Percentiles rank a stretch among this genome's conserved stretches.
Evolutionary conservation across 2,113 vertebrate species (phyloP).

Genomic region (Elgaria multicarinata): DNA sequence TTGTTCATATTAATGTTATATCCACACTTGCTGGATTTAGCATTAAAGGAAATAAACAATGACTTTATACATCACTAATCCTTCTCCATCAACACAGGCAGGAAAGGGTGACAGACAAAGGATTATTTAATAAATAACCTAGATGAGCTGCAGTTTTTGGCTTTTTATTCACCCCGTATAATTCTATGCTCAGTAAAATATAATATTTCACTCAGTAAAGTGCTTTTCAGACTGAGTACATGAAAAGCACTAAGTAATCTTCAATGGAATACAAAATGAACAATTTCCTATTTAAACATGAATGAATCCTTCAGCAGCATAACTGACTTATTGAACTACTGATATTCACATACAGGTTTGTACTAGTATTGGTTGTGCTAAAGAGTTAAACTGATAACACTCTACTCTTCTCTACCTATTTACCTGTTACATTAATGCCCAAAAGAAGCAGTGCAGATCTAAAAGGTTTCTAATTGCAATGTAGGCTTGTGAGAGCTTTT

Average conservation of each 20-base stretch:
- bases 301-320: conserved; percentile 64
- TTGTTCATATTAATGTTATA: conserved; percentile 30
- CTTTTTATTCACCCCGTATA: conserved; percentile 66
- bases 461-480: conserved; percentile 3
- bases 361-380: neutral
- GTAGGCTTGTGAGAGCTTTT: neutral
- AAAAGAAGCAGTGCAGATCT: conserved; percentile 27
- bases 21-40: conserved; percentile 39
- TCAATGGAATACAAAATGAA: conserved; percentile 55
- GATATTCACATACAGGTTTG: conserved; percentile 6
- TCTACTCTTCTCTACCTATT: conserved; percentile 37
- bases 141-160: conserved; percentile 23
- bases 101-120: conserved; percentile 43
- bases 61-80: conserved; percentile 48
- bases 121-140: conserved; percentile 60
- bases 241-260: conserved; percentile 65
- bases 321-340: conserved; percentile 44
- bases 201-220: conserved; percentile 67
- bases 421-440: conserved; percentile 29
- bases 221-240: conserved; percentile 60
- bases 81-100: conserved; percentile 51
- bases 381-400: conserved; percentile 15
- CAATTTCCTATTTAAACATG: conserved; percentile 68
- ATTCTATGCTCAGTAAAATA: conserved; percentile 28
- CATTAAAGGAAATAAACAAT: conserved; percentile 66